These are phyloP conservation scores for Xenopus tropicalis DNA, from an alignment of 2,113 vertebrate genomes.

Conservation along the genomic window DNA sequence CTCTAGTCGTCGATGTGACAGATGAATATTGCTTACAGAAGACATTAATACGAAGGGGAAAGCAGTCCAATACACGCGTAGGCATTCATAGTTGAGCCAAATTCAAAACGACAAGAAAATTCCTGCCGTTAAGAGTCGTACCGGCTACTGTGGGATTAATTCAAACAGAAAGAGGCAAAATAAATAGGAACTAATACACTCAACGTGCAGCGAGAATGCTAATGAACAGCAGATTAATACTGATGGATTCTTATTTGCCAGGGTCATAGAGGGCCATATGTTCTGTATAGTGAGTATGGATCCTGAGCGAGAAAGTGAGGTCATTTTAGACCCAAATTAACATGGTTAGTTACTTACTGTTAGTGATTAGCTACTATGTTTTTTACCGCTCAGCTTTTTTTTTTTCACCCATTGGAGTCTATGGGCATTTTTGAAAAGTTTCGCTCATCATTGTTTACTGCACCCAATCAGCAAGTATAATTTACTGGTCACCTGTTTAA, in stretches of 20 bases:
- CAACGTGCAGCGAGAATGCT: conserved; percentile 9
- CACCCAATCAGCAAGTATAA: too few relatives aligned
- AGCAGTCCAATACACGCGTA: background rate
- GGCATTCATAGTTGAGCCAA: background rate
- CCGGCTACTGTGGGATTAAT: conserved; percentile 33
- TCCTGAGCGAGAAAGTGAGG: too few relatives aligned
- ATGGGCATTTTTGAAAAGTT: too few relatives aligned
- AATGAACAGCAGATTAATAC: conserved; percentile 20
- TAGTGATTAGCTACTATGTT: too few relatives aligned
- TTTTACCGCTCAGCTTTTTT: too few relatives aligned
- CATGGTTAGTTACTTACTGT: too few relatives aligned
- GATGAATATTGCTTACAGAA: background rate
- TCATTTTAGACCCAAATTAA: too few relatives aligned
- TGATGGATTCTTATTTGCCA: background rate
- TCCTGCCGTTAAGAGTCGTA: conserved; percentile 15
- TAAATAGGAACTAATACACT: conserved; percentile 12
- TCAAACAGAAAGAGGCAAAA: conserved; percentile 6
- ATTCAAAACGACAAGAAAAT: conserved; percentile 34
- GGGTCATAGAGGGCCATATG: background rate
- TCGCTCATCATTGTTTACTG: too few relatives aligned
- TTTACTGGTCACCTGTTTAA: too few relatives aligned
- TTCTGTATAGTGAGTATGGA: too few relatives aligned
- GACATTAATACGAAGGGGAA: background rate
- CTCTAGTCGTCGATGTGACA: background rate
- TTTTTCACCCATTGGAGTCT: too few relatives aligned